phyloP scores from a whole-genome alignment of 2,888 invertebrate genomes.

The Cephalotes varians region DNA sequence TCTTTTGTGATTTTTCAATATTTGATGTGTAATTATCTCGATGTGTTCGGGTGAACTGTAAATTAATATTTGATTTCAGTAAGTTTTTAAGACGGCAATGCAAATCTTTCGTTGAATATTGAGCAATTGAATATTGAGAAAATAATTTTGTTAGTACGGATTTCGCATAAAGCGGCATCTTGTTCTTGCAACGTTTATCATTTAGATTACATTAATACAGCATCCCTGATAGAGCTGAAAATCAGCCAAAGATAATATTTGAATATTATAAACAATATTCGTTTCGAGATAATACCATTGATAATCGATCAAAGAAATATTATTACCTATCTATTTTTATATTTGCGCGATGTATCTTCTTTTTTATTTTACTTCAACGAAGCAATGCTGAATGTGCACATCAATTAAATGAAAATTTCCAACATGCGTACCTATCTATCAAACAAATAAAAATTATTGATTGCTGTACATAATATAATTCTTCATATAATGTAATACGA shows the following conservation, averaged over 20 bases:
- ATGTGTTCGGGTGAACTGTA: not conserved
- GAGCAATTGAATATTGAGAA: constrained; percentile 32
- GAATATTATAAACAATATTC: constrained; percentile 59
- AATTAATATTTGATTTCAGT: not conserved
- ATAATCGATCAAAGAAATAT: constrained; percentile 59
- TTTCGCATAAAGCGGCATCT: not conserved
- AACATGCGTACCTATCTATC: not conserved
- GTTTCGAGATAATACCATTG: constrained; percentile 55
- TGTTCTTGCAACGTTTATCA: constrained; percentile 25
- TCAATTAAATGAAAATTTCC: constrained; percentile 6
- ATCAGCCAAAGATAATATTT: constrained; percentile 52
- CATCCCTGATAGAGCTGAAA: constrained; percentile 35
- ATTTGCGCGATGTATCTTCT: not conserved
- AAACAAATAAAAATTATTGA: constrained; percentile 22
- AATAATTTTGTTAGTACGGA: constrained; percentile 35
- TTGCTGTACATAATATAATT: not conserved
- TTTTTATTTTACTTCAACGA: constrained; percentile 9
- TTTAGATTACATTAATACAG: constrained; percentile 37
- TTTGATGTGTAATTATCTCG: constrained; percentile 8
- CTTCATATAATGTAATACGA: not conserved
- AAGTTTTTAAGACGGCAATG: not conserved
- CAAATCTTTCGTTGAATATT: not conserved
- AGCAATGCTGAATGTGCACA: not conserved
- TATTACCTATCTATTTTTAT: constrained; percentile 10
- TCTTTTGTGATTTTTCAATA: not conserved